These are phyloP conservation scores for Diarsia mendica DNA, from an alignment of 2,888 invertebrate genomes.

Conservation along the genomic window DNA sequence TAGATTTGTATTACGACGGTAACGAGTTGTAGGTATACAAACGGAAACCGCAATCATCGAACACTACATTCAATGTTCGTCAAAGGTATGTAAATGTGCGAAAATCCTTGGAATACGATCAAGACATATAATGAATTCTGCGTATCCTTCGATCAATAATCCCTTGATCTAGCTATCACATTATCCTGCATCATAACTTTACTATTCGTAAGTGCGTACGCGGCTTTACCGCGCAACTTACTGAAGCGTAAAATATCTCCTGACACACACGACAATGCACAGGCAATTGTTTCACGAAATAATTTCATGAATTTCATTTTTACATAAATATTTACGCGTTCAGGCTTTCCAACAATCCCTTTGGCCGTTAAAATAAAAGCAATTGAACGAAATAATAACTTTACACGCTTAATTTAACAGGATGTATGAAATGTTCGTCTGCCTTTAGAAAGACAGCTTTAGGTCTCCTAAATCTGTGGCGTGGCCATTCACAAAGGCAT, in stretches of 20 bases:
- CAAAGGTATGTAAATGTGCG: constrained; percentile 29
- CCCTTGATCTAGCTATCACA: too few relatives aligned
- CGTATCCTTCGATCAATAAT: too few relatives aligned
- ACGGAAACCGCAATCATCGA: constrained; percentile 7
- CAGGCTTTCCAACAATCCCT: not conserved
- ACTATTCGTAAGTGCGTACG: not conserved
- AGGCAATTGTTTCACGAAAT: constrained; percentile 36
- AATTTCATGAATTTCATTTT: constrained; percentile 9
- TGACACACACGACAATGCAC: constrained; percentile 28
- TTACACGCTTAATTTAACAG: constrained; percentile 15
- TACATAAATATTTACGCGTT: constrained; percentile 29
- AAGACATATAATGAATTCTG: not conserved
- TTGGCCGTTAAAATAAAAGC: constrained; percentile 19
- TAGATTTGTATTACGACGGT: not conserved
- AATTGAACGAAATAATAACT: constrained; percentile 20
- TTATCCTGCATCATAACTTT: constrained; percentile 10
- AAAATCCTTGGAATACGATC: constrained; percentile 14
- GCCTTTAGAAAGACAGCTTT: constrained; percentile 20
- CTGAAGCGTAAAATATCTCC: constrained; percentile 34
- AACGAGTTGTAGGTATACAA: constrained; percentile 21
- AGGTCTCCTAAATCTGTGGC: constrained; percentile 47
- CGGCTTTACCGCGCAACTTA: constrained; percentile 9
- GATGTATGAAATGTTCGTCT: constrained; percentile 12
- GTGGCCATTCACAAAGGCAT: constrained; percentile 60
- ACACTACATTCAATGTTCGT: constrained; percentile 1